A percentile compares a stretch with the other conserved stretches of the same genome.
phyloP scores from a whole-genome alignment of 2,888 invertebrate species.

The Blomia tropicalis region DNA sequence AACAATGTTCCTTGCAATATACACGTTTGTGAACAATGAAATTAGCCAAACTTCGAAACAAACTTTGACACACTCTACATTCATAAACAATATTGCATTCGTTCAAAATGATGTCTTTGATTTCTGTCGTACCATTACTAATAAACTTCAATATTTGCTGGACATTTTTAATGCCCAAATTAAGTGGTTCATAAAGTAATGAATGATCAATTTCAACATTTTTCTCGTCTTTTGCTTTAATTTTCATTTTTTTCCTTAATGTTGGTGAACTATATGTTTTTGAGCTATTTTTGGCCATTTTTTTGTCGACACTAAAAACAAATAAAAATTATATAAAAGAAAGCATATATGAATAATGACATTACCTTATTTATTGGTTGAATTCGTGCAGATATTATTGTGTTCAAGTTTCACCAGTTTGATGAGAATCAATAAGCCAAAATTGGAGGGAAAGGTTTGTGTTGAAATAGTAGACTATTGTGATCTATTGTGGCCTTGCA shows the following conservation, averaged over 20 bases:
- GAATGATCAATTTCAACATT: slow-evolving; percentile 35
- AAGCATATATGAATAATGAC: background rate
- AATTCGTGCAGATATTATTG: too few relatives aligned
- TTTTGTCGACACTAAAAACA: too few relatives aligned
- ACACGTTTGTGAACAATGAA: slow-evolving; percentile 73
- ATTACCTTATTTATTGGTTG: too few relatives aligned
- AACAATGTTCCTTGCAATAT: slow-evolving; percentile 45
- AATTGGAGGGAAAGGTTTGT: too few relatives aligned
- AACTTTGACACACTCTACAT: slow-evolving; percentile 66
- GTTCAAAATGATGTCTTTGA: slow-evolving; percentile 49
- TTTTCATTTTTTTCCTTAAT: background rate
- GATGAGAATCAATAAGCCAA: too few relatives aligned
- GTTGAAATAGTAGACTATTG: too few relatives aligned
- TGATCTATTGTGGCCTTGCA: too few relatives aligned
- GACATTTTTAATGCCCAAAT: slow-evolving; percentile 51
- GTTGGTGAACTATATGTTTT: background rate
- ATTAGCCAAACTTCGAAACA: slow-evolving; percentile 71
- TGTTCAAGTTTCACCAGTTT: too few relatives aligned
- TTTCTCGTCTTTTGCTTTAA: background rate
- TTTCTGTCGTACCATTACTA: slow-evolving; percentile 59
- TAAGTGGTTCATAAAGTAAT: slow-evolving; percentile 46
- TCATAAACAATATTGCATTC: slow-evolving; percentile 80
- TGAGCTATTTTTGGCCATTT: too few relatives aligned
- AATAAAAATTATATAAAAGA: too few relatives aligned
- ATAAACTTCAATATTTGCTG: slow-evolving; percentile 53